These are phyloP conservation scores for Lepisosteus oculatus DNA, from an alignment of 2,113 vertebrate species.

Conservation along the genomic window DNA sequence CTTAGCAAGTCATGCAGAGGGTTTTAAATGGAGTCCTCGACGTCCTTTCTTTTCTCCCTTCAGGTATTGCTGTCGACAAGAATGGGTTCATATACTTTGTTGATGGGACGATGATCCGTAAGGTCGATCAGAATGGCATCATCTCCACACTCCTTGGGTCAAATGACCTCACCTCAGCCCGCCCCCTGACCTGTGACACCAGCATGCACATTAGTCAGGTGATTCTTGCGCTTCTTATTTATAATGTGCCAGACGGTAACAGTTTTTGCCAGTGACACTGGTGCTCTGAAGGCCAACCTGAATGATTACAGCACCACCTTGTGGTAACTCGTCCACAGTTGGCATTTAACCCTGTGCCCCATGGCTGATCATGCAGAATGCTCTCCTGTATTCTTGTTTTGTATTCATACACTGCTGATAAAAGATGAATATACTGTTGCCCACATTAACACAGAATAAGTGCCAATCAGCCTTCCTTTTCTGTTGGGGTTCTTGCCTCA, in stretches of 20 bases:
- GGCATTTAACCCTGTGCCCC: not conserved
- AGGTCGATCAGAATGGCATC: slow-evolving; percentile 93
- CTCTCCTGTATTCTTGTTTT: no score
- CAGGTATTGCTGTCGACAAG: slow-evolving; percentile 92
- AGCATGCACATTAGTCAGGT: slow-evolving; percentile 98
- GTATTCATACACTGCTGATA: no score
- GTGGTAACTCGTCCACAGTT: slow-evolving; percentile 17
- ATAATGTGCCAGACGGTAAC: not conserved
- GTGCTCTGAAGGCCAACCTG: not conserved
- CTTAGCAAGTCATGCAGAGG: slow-evolving; percentile 52
- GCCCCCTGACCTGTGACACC: slow-evolving; percentile 89
- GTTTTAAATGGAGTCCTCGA: slow-evolving; percentile 28
- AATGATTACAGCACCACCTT: slow-evolving; percentile 35
- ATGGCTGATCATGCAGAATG: no score
- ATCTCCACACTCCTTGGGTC: slow-evolving; percentile 94
- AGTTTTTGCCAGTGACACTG: not conserved
- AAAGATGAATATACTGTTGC: no score
- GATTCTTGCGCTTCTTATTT: slow-evolving; percentile 21
- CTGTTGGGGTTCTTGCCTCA: no score
- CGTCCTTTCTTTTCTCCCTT: slow-evolving; percentile 7
- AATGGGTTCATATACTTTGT: slow-evolving; percentile 96
- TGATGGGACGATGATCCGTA: slow-evolving; percentile 94
- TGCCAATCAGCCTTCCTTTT: no score
- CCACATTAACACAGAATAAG: no score
- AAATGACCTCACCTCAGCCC: slow-evolving; percentile 91